Evolutionary conservation across 2,113 vertebrate genomes (phyloP).

Genomic region (Pterocles gutturalis): DNA sequence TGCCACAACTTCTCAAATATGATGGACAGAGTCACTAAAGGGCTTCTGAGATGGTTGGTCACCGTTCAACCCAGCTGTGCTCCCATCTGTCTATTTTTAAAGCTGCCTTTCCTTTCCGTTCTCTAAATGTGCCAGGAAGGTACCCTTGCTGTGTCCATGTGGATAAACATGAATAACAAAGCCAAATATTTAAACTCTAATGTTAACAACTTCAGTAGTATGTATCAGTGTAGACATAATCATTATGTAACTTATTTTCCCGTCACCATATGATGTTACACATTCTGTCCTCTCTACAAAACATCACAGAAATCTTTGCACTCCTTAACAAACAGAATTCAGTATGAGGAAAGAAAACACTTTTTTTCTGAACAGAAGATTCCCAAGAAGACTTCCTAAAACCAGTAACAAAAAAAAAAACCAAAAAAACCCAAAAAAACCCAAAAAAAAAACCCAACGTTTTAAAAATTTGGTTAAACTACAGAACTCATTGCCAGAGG

Average conservation of each 20-base stretch:
- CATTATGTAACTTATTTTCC: neutral
- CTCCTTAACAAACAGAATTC: neutral
- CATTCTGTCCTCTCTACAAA: neutral
- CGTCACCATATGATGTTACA: neutral
- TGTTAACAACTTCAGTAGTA: neutral
- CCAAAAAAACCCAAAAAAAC: neutral
- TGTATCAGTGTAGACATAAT: neutral
- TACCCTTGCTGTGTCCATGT: neutral
- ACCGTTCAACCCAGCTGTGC: conserved; percentile 12
- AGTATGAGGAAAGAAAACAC: neutral
- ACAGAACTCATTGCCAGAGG: neutral
- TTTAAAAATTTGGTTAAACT: neutral
- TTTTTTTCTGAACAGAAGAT: neutral
- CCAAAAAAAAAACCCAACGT: neutral
- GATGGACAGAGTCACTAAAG: neutral
- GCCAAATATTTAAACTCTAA: neutral
- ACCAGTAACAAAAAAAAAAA: neutral
- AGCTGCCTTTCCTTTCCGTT: neutral
- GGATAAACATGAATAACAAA: neutral
- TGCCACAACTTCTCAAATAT: too few species aligned
- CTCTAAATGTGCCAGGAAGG: neutral
- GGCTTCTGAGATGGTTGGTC: neutral
- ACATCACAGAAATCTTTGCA: neutral
- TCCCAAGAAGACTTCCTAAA: neutral
- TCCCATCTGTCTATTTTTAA: conserved; percentile 12